Percentiles rank a stretch among this genome's conserved stretches.
These are phyloP conservation scores for Drosophila sturtevanti DNA, from an alignment of 1,140 invertebrate genomes.

Conservation along the genomic window DNA sequence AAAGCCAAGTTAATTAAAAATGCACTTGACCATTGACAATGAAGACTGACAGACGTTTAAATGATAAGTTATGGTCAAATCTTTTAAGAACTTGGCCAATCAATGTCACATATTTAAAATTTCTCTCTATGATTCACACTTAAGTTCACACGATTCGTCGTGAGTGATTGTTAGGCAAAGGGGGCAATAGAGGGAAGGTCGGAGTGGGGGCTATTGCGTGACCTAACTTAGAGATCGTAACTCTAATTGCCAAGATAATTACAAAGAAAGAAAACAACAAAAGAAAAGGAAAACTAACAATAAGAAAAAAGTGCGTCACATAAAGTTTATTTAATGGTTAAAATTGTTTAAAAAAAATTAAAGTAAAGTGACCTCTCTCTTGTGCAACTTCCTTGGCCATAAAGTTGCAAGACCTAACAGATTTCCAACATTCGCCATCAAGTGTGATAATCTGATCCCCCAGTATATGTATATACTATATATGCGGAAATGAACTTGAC, in stretches of 20 bases:
- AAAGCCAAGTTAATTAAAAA: constrained; percentile 1
- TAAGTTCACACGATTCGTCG: constrained; percentile 38
- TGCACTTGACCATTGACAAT: constrained; percentile 73
- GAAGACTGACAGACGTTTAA: constrained; percentile 24
- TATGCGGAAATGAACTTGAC: constrained; percentile 76
- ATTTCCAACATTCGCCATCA: constrained; percentile 15
- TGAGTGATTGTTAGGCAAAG: constrained; percentile 18
- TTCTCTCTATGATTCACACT: constrained; percentile 2
- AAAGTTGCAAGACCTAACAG: constrained; percentile 29
- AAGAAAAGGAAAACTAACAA: constrained; percentile 34
- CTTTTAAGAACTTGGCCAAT: constrained; percentile 24
- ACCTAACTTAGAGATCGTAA: constrained; percentile 51
- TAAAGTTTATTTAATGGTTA: constrained; percentile 52
- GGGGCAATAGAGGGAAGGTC: neutral
- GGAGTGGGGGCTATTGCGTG: constrained; percentile 6
- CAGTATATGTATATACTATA: constrained; percentile 11
- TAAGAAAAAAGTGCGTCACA: constrained; percentile 50
- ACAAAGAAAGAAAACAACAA: constrained; percentile 13
- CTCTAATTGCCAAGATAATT: constrained; percentile 64
- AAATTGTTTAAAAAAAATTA: too few species aligned
- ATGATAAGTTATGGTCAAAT: neutral
- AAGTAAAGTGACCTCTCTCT: constrained; percentile 59
- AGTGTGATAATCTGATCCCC: neutral
- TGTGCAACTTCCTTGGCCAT: constrained; percentile 63
- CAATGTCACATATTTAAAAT: neutral